Conservation (phyloP, 2,888 invertebrate genomes). For the Orthonevra nobilis region DNA sequence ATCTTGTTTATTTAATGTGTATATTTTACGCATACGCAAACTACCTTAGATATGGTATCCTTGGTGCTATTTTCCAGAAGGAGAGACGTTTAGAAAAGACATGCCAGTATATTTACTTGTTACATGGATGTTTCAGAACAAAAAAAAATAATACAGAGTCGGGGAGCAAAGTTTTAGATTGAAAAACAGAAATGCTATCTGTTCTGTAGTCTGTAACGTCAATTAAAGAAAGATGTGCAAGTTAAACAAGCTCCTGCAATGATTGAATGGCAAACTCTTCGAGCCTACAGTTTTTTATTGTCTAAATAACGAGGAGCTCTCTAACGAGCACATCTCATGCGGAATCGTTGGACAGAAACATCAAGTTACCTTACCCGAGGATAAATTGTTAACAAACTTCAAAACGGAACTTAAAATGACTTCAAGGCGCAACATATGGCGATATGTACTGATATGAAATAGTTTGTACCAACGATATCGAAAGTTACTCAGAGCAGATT, state of each 20-base stretch:
- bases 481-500: no score
- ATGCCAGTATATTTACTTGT: slow-evolving; percentile 13
- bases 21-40: slow-evolving; percentile 31
- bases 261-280: no score
- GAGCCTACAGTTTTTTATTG: no score
- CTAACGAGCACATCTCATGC: no score
- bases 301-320: no score
- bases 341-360: no score
- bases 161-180: background rate
- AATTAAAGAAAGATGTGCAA: background rate
- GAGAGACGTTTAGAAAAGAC: slow-evolving; percentile 3
- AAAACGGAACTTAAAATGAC: no score
- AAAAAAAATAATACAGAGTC: background rate
- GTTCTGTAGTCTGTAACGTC: background rate
- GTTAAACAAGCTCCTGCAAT: background rate
- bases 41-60: slow-evolving; percentile 8
- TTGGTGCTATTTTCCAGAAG: slow-evolving; percentile 13
- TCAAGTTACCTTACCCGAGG: no score
- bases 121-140: background rate
- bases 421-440: no score
- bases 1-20: slow-evolving; percentile 43
- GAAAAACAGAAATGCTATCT: slow-evolving; percentile 5
- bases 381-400: no score
- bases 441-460: no score
- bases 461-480: no score